These are phyloP conservation scores for Aphis craccivora DNA, from an alignment of 1,140 invertebrate species.

Conservation along the genomic window DNA sequence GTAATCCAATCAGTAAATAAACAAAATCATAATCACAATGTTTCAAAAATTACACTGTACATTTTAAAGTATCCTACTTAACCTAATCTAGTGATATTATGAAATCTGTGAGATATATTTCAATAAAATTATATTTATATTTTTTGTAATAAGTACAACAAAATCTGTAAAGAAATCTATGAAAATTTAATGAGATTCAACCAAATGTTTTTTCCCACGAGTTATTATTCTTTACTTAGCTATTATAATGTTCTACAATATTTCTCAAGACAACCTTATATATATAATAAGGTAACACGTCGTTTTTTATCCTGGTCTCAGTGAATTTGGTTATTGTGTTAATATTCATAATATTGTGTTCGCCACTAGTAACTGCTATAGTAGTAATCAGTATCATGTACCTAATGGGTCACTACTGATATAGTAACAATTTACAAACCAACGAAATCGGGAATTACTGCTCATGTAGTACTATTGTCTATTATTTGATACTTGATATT, in stretches of 20 bases:
- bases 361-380: too few relatives aligned
- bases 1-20: neutral
- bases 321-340: neutral
- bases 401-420: too few relatives aligned
- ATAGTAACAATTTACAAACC: too few relatives aligned
- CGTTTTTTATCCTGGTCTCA: neutral
- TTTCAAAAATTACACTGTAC: neutral
- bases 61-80: neutral
- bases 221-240: neutral
- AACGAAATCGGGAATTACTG: too few relatives aligned
- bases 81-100: neutral
- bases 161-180: neutral
- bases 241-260: neutral
- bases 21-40: neutral
- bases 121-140: slow-evolving; percentile 3
- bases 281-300: neutral
- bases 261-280: neutral
- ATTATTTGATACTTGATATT: too few relatives aligned
- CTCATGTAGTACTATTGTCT: too few relatives aligned
- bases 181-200: neutral
- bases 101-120: neutral
- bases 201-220: neutral
- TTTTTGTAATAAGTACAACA: neutral
- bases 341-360: too few relatives aligned
- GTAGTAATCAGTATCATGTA: too few relatives aligned